These are phyloP conservation scores for Lutjanus campechanus DNA, from an alignment of 2,797 vertebrate genomes.

Conservation along the genomic window DNA sequence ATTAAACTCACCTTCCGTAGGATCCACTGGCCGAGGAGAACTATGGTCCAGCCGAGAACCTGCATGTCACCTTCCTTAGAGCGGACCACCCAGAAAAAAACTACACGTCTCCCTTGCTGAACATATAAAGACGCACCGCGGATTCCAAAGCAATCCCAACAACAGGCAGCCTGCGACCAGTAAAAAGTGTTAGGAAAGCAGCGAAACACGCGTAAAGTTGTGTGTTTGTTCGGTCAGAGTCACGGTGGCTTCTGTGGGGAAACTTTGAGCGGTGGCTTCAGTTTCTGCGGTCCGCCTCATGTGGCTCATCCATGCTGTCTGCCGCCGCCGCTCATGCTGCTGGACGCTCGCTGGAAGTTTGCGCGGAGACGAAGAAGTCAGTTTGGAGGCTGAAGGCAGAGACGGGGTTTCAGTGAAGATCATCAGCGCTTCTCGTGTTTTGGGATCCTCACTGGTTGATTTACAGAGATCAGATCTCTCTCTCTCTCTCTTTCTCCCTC, in stretches of 20 bases:
- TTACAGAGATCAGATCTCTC: slow-evolving; percentile 55
- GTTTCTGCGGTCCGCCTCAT: slow-evolving; percentile 75
- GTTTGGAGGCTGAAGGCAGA: slow-evolving; percentile 26
- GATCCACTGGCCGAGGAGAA: slow-evolving; percentile 87
- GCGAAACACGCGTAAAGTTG: slow-evolving; percentile 60
- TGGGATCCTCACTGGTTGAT: slow-evolving; percentile 73
- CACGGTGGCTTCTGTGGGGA: slow-evolving; percentile 41
- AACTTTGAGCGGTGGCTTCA: slow-evolving; percentile 74
- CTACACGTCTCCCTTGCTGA: slow-evolving; percentile 81
- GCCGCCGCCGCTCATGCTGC: slow-evolving; percentile 62
- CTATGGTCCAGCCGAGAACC: slow-evolving; percentile 86
- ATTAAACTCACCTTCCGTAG: slow-evolving; percentile 83
- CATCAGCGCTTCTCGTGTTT: slow-evolving; percentile 67
- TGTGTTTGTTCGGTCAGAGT: slow-evolving; percentile 52
- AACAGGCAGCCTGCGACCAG: slow-evolving; percentile 45
- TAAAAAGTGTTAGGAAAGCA: slow-evolving; percentile 49
- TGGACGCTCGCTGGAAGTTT: slow-evolving; percentile 73
- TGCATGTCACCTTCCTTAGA: slow-evolving; percentile 86
- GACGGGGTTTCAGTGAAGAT: slow-evolving; percentile 40
- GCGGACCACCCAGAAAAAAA: slow-evolving; percentile 78
- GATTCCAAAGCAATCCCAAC: slow-evolving; percentile 78
- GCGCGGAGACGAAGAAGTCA: slow-evolving; percentile 41
- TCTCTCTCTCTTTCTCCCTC: slow-evolving; percentile 36
- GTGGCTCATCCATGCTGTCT: slow-evolving; percentile 80
- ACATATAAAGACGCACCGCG: slow-evolving; percentile 80